A percentile compares a stretch with the other conserved stretches of the same genome.
phyloP scores from a whole-genome alignment of 2,797 vertebrate species.

The Thamnophis elegans region DNA sequence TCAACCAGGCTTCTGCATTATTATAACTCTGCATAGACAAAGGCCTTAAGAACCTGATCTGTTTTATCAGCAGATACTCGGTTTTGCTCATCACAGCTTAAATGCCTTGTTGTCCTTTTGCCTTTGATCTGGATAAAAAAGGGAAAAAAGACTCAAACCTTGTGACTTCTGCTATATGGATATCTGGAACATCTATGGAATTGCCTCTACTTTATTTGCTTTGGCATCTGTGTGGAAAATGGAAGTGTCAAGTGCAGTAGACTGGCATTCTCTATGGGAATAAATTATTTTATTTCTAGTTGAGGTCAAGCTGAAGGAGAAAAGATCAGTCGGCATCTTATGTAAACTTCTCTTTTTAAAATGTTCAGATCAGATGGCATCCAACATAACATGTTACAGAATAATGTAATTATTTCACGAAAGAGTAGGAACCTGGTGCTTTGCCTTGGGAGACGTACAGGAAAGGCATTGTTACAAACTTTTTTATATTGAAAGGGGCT shows the following conservation, averaged over 20 bases:
- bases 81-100: constrained; percentile 77
- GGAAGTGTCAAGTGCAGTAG: constrained; percentile 38
- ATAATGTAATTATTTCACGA: constrained; percentile 38
- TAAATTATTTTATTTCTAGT: constrained; percentile 48
- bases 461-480: constrained; percentile 53
- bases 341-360: constrained; percentile 47
- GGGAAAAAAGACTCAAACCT: constrained; percentile 78
- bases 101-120: constrained; percentile 81
- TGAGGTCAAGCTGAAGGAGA: constrained; percentile 62
- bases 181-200: constrained; percentile 73
- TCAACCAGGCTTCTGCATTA: constrained; percentile 80
- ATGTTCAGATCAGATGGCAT: constrained; percentile 56
- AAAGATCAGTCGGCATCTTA: constrained; percentile 51
- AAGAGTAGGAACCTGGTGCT: constrained; percentile 44
- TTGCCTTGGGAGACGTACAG: constrained; percentile 56
- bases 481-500: constrained; percentile 54
- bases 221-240: constrained; percentile 57
- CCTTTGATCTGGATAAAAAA: constrained; percentile 85
- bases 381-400: constrained; percentile 35
- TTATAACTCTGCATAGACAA: constrained; percentile 86
- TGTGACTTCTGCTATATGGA: constrained; percentile 74
- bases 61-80: constrained; percentile 76
- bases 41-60: constrained; percentile 89
- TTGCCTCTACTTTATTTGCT: constrained; percentile 74
- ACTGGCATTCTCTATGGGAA: constrained; percentile 61